phyloP scores from a whole-genome alignment of 2,113 vertebrate species.

The Laterallus jamaicensis region DNA sequence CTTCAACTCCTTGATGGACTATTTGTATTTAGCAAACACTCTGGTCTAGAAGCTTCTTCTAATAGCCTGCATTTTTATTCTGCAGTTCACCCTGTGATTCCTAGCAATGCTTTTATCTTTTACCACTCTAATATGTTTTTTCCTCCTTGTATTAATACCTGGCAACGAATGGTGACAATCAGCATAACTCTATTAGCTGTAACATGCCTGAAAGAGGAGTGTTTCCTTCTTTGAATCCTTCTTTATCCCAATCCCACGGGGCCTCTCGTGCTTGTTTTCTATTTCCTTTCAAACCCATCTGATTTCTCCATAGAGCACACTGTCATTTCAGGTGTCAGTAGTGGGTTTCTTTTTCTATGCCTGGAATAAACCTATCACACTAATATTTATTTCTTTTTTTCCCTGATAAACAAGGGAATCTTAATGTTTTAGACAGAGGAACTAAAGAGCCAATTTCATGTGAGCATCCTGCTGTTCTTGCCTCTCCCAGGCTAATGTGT shows the following conservation, averaged over 20 bases:
- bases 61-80: not conserved
- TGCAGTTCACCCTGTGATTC: not conserved
- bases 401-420: not conserved
- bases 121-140: not conserved
- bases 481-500: not conserved
- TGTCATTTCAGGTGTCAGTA: not conserved
- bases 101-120: not conserved
- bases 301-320: fast-evolving
- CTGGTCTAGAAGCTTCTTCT: not conserved
- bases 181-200: not conserved
- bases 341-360: not conserved
- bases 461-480: not conserved
- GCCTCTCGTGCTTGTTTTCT: not conserved
- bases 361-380: not conserved
- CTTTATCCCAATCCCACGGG: not conserved
- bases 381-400: not conserved
- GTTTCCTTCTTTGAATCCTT: not conserved
- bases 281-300: not conserved
- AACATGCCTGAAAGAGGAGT: not conserved
- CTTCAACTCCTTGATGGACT: not conserved
- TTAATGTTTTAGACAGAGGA: not conserved
- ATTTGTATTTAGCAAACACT: not conserved
- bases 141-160: not conserved
- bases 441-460: not conserved
- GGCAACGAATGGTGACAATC: not conserved